Conservation (phyloP, 1,140 invertebrate species). For the Lethrus apterus region DNA sequence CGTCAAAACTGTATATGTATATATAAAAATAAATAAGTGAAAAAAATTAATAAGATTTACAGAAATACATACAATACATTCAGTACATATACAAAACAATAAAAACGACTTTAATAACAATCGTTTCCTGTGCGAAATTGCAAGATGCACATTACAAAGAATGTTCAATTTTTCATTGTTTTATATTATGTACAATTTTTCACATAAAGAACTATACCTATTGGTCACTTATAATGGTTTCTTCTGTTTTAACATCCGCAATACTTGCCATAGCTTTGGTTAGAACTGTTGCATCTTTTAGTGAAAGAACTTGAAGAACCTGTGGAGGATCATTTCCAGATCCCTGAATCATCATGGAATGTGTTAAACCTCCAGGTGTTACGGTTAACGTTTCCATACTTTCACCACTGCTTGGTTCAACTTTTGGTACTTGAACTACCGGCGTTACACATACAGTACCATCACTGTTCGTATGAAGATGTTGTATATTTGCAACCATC, state of each 20-base stretch:
- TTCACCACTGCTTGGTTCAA: slow-evolving; percentile 57
- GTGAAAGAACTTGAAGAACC: slow-evolving; percentile 71
- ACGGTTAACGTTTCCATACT: slow-evolving; percentile 60
- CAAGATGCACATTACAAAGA: too few relatives aligned
- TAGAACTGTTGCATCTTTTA: slow-evolving; percentile 71
- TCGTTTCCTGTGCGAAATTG: too few relatives aligned
- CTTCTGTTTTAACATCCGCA: slow-evolving; percentile 43
- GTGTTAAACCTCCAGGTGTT: slow-evolving; percentile 53
- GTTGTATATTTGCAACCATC: slow-evolving; percentile 87
- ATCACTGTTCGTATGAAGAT: slow-evolving; percentile 64
- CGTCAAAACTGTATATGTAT: not conserved
- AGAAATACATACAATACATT: not conserved
- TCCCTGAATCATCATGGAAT: slow-evolving; percentile 72
- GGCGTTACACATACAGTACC: slow-evolving; percentile 74
- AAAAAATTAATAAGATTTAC: not conserved
- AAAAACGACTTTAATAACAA: too few relatives aligned
- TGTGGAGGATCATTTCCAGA: slow-evolving; percentile 61
- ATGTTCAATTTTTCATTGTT: too few relatives aligned
- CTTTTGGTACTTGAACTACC: slow-evolving; percentile 71
- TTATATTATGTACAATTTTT: not conserved
- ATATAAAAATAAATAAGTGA: not conserved
- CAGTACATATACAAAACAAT: not conserved
- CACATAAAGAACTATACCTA: slow-evolving; percentile 15
- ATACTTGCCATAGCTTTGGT: slow-evolving; percentile 68
- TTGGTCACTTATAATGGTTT: slow-evolving; percentile 40